These are phyloP conservation scores for Muschampia plurimacula DNA, from an alignment of 2,888 invertebrate genomes.

Conservation along the genomic window DNA sequence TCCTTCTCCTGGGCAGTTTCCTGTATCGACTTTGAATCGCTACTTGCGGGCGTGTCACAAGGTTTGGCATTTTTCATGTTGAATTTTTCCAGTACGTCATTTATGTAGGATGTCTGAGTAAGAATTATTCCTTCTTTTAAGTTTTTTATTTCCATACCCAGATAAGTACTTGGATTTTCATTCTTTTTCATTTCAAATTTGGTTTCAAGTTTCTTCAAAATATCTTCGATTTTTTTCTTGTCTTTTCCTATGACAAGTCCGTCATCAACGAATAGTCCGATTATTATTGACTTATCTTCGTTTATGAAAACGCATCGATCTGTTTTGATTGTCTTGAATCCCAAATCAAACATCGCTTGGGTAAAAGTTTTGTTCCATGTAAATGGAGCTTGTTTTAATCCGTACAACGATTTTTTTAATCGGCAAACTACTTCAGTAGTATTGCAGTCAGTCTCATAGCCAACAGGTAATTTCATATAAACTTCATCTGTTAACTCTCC, in stretches of 20 bases:
- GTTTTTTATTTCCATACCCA: background rate
- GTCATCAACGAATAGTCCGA: background rate
- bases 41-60: background rate
- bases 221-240: background rate
- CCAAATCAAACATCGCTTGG: background rate
- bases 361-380: background rate
- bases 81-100: background rate
- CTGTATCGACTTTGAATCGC: background rate
- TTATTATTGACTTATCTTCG: background rate
- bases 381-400: background rate
- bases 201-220: background rate
- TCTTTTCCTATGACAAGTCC: background rate
- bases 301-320: background rate
- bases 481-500: background rate
- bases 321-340: background rate
- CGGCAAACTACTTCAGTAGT: no score
- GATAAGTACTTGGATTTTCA: background rate
- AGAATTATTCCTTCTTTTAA: background rate
- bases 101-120: background rate
- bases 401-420: background rate
- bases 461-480: background rate
- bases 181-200: background rate
- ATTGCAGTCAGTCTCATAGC: background rate
- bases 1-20: background rate
- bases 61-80: background rate